Evolutionary conservation across 2,797 vertebrate species (phyloP).

Genomic region (Sphenodon punctatus): DNA sequence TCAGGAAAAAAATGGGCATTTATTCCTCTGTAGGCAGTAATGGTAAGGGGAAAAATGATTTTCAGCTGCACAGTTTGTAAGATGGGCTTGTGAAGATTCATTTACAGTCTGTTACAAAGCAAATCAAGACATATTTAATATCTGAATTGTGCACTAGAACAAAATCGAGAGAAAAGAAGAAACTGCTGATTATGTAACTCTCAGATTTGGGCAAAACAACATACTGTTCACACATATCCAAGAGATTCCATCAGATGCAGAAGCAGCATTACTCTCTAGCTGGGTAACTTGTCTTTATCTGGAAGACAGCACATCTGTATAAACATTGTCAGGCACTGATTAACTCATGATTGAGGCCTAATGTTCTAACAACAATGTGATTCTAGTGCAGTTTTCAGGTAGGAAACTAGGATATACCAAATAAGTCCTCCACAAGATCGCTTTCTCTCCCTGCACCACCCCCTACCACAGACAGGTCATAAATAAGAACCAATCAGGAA

Average conservation of each 20-base stretch:
- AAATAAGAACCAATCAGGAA: slow-evolving; percentile 43
- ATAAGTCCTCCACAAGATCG: slow-evolving; percentile 43
- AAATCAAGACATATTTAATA: slow-evolving; percentile 74
- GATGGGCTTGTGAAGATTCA: slow-evolving; percentile 70
- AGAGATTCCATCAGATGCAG: slow-evolving; percentile 37
- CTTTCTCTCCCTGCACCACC: background rate
- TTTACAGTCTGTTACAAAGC: slow-evolving; percentile 76
- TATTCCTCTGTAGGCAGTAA: slow-evolving; percentile 73
- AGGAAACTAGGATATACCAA: too few species aligned
- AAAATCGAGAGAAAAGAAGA: slow-evolving; percentile 60
- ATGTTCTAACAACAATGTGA: slow-evolving; percentile 7
- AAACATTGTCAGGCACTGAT: slow-evolving; percentile 5
- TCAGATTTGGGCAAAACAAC: slow-evolving; percentile 19
- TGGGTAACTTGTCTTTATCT: slow-evolving; percentile 11
- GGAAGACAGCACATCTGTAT: background rate
- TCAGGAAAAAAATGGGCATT: slow-evolving; percentile 72
- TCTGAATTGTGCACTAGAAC: slow-evolving; percentile 56
- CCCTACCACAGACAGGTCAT: background rate
- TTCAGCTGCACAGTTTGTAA: slow-evolving; percentile 64
- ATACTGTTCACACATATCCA: slow-evolving; percentile 5
- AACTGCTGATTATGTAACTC: slow-evolving; percentile 49
- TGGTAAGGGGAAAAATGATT: slow-evolving; percentile 67
- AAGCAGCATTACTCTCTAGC: slow-evolving; percentile 13
- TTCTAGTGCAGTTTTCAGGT: background rate
- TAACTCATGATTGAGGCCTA: slow-evolving; percentile 17